Percentiles rank a stretch among this genome's conserved stretches.
These are phyloP conservation scores for Anarrhichthys ocellatus DNA, from an alignment of 2,113 vertebrate genomes.

Conservation along the genomic window DNA sequence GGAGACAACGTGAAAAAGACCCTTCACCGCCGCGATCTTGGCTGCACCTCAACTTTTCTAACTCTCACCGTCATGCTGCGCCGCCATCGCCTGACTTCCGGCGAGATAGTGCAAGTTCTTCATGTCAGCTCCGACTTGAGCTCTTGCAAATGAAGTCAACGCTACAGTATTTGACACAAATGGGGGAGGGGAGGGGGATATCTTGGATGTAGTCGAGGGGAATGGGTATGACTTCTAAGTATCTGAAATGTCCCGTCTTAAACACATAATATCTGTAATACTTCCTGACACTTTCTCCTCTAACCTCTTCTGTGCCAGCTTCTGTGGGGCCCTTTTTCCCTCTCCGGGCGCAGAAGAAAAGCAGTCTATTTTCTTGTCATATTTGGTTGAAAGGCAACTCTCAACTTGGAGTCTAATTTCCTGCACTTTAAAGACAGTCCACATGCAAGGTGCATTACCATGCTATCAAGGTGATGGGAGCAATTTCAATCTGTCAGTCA, in stretches of 20 bases:
- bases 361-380: constrained; percentile 80
- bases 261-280: constrained; percentile 80
- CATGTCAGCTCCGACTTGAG: constrained; percentile 66
- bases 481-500: constrained; percentile 79
- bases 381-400: constrained; percentile 78
- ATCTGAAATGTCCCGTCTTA: constrained; percentile 79
- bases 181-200: background rate
- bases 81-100: constrained; percentile 66
- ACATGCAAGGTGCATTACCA: constrained; percentile 78
- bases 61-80: constrained; percentile 66
- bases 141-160: constrained; percentile 75
- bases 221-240: constrained; percentile 73
- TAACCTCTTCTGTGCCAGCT: constrained; percentile 73
- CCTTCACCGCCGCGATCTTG: constrained; percentile 72
- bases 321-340: constrained; percentile 59
- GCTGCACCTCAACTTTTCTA: constrained; percentile 77
- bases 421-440: constrained; percentile 78
- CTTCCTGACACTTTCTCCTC: constrained; percentile 77
- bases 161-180: constrained; percentile 63
- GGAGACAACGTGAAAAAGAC: constrained; percentile 83
- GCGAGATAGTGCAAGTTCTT: constrained; percentile 62
- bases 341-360: constrained; percentile 70
- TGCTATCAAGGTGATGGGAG: constrained; percentile 80
- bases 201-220: constrained; percentile 58
- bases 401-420: constrained; percentile 80